Conservation (phyloP, 1,140 invertebrate species). For the Atta cephalotes region DNA sequence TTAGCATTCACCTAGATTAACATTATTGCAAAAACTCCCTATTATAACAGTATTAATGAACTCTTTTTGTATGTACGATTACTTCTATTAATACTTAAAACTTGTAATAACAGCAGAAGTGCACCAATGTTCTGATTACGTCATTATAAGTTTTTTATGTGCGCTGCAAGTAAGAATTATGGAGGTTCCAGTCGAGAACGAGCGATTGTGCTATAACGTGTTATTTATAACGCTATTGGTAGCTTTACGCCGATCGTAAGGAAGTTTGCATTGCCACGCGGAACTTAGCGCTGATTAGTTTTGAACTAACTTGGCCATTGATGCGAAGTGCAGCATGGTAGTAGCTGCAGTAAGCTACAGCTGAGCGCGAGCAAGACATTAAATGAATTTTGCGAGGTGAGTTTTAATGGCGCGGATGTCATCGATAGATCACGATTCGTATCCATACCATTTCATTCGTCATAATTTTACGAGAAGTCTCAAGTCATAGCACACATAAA, state of each 20-base stretch:
- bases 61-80: not conserved
- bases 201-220: conserved; percentile 35
- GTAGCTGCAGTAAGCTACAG: conserved; percentile 18
- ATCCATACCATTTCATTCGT: not conserved
- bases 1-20: too few relatives aligned
- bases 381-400: conserved; percentile 32
- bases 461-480: conserved; percentile 5
- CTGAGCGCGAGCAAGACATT: conserved; percentile 16
- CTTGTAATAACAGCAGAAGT: conserved; percentile 9
- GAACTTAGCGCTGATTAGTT: conserved; percentile 62
- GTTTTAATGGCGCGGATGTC: conserved; percentile 47
- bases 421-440: conserved; percentile 13
- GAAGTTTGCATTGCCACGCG: conserved; percentile 52
- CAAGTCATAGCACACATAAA: too few relatives aligned
- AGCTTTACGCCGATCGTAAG: conserved; percentile 62
- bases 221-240: conserved; percentile 52
- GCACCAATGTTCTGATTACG: not conserved
- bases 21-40: too few relatives aligned
- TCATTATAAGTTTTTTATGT: conserved; percentile 36
- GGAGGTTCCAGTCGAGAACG: conserved; percentile 11
- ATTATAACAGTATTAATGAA: not conserved
- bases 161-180: not conserved
- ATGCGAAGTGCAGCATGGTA: not conserved
- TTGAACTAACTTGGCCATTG: conserved; percentile 33
- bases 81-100: not conserved